phyloP scores from a whole-genome alignment of 2,888 invertebrate species.

The Caenorhabditis japonica region DNA sequence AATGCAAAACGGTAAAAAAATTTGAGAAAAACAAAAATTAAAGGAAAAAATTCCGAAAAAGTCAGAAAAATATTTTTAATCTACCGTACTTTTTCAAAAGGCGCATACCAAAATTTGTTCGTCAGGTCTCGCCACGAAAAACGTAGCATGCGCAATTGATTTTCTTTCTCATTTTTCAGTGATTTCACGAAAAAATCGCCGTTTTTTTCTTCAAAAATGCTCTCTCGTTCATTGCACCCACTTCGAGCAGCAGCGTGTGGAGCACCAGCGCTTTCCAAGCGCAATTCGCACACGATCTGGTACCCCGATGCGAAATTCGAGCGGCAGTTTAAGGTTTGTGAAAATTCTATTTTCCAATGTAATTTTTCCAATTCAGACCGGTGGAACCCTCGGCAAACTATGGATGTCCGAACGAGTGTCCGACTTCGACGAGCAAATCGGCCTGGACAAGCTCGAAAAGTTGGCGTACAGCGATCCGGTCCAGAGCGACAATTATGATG shows the following conservation, averaged over 20 bases:
- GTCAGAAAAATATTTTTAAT: neutral
- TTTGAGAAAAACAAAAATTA: slow-evolving; percentile 4
- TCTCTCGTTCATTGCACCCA: slow-evolving; percentile 41
- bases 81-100: slow-evolving; percentile 11
- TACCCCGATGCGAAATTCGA: slow-evolving; percentile 76
- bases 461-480: slow-evolving; percentile 63
- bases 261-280: slow-evolving; percentile 26
- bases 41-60: neutral
- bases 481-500: slow-evolving; percentile 64
- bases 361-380: slow-evolving; percentile 58
- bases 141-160: neutral
- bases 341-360: no score
- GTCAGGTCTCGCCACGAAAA: slow-evolving; percentile 14
- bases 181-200: no score
- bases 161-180: no score
- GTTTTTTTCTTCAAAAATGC: slow-evolving; percentile 18
- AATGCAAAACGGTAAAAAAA: no score
- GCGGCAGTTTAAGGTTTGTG: slow-evolving; percentile 71
- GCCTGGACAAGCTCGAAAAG: slow-evolving; percentile 67
- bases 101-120: neutral
- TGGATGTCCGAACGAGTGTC: slow-evolving; percentile 62
- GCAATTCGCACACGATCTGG: slow-evolving; percentile 74
- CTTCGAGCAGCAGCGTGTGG: slow-evolving; percentile 26
- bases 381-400: slow-evolving; percentile 63
- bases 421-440: slow-evolving; percentile 64